These are phyloP conservation scores for human (Homo sapiens) DNA, from an alignment of 2,113 vertebrate species.

Conservation along the genomic window DNA sequence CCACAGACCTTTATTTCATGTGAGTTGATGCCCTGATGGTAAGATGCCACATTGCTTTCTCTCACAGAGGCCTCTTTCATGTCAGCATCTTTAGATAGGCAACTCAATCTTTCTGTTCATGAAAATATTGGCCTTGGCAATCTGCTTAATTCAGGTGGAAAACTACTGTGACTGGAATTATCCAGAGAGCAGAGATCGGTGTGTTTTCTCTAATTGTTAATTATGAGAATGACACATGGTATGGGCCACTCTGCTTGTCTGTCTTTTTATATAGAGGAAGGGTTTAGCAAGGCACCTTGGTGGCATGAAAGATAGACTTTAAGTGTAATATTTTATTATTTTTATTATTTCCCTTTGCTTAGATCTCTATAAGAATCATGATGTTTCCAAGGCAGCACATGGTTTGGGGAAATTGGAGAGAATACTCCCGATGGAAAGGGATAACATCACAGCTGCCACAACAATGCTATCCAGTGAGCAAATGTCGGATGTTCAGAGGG, in stretches of 20 bases:
- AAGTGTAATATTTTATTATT: constrained; percentile 74
- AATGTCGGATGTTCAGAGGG: background rate
- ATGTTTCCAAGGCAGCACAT: constrained; percentile 79
- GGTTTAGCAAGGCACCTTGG: constrained; percentile 54
- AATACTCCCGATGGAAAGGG: constrained; percentile 29
- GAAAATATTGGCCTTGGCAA: constrained; percentile 32
- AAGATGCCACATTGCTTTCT: background rate
- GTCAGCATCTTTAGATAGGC: background rate
- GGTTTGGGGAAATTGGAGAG: constrained; percentile 63
- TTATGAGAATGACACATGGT: constrained; percentile 49
- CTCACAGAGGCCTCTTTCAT: background rate
- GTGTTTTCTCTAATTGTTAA: constrained; percentile 67
- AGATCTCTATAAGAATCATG: constrained; percentile 75
- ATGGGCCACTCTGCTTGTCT: background rate
- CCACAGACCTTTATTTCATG: background rate
- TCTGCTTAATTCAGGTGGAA: constrained; percentile 50
- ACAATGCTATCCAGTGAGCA: background rate
- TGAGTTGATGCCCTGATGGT: background rate
- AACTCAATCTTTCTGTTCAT: constrained; percentile 1
- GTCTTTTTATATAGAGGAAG: constrained; percentile 62
- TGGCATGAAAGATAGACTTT: constrained; percentile 70
- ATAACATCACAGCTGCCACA: constrained; percentile 62
- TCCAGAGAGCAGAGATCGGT: constrained; percentile 51
- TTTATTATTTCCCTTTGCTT: constrained; percentile 76
- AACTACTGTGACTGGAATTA: constrained; percentile 62